phyloP scores from a whole-genome alignment of 2,113 vertebrate genomes.

The Lycaon pictus region DNA sequence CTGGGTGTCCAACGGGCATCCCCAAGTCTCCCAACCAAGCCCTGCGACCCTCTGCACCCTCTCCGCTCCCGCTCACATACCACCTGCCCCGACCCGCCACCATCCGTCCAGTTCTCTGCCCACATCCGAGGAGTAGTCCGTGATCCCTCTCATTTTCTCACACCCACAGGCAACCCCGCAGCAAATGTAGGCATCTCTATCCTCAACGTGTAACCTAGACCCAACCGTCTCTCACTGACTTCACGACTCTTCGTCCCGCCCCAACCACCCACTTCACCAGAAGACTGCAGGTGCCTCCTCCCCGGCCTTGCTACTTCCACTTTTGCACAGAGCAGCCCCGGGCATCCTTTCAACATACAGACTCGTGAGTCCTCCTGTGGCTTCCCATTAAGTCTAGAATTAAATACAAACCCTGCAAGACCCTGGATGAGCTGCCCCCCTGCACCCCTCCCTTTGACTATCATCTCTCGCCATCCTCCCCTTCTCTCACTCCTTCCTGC shows the following conservation, averaged over 20 bases:
- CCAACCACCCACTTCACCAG: background rate
- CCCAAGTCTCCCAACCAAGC: background rate
- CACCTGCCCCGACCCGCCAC: no score
- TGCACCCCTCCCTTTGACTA: background rate
- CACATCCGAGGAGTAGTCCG: background rate
- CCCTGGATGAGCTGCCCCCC: background rate
- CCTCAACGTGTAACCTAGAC: background rate
- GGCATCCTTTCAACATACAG: background rate
- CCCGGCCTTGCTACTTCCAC: background rate
- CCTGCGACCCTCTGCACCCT: background rate
- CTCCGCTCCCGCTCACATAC: background rate
- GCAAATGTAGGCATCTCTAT: background rate
- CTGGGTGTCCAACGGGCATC: background rate
- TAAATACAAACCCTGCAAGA: background rate
- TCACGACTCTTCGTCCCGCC: background rate
- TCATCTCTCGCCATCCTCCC: background rate
- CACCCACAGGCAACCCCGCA: background rate
- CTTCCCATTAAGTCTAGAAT: background rate
- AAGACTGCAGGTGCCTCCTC: fast-evolving
- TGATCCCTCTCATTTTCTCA: background rate
- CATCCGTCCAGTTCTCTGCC: fast-evolving
- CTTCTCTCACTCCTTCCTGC: background rate
- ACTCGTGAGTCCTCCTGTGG: background rate
- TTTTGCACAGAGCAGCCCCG: background rate
- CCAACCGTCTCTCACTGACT: background rate